Evolutionary conservation across 2,888 invertebrate genomes (phyloP).

Genomic region (Meteorus cinctellus): DNA sequence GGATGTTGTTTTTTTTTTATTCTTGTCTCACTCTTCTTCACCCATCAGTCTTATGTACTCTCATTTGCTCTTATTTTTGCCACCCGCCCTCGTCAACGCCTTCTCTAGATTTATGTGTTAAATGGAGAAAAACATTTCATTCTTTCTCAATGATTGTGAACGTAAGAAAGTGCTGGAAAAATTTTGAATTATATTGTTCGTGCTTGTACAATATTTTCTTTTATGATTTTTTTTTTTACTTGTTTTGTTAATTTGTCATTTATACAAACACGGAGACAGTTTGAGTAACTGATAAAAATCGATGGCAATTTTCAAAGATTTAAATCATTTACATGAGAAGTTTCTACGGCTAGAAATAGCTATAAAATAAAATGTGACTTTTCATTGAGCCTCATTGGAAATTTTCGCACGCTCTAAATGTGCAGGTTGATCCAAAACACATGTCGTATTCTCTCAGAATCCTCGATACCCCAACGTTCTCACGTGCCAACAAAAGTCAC

Average conservation of each 20-base stretch:
- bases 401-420: slow-evolving; percentile 58
- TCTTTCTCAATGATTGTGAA: slow-evolving; percentile 48
- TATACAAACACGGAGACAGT: neutral
- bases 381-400: slow-evolving; percentile 35
- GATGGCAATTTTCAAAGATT: too few species aligned
- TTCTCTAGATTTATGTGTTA: slow-evolving; percentile 70
- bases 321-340: too few species aligned
- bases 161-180: slow-evolving; percentile 11
- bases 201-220: neutral
- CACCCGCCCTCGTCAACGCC: slow-evolving; percentile 51
- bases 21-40: neutral
- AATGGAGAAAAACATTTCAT: slow-evolving; percentile 72
- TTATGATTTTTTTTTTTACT: neutral
- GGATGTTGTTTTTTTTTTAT: neutral
- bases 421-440: slow-evolving; percentile 54
- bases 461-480: slow-evolving; percentile 64
- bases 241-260: neutral
- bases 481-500: slow-evolving; percentile 54
- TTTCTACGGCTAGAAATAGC: too few species aligned
- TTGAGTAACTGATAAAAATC: too few species aligned
- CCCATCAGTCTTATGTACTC: slow-evolving; percentile 45
- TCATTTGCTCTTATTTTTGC: slow-evolving; percentile 43
- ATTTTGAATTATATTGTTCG: slow-evolving; percentile 12
- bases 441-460: slow-evolving; percentile 68
- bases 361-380: neutral